Evolutionary conservation across 2,888 invertebrate species (phyloP), one percentile per base, ranked within the genome.

Genomic region (Eristalinus aeneus): DNA sequence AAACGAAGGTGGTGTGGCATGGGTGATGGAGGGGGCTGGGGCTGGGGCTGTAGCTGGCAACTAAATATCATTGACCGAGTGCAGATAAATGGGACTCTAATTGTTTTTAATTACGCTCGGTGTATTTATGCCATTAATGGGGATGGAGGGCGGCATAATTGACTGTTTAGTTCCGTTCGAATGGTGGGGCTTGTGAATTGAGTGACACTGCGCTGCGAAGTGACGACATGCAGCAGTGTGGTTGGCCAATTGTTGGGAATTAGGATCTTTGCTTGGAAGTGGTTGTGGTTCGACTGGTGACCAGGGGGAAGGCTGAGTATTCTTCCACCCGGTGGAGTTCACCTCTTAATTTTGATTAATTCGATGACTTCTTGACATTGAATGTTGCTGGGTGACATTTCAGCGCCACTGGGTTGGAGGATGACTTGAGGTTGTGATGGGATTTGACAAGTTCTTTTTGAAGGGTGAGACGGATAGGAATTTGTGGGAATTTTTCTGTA

Each of bases 11-110:
- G 69, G 69, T 27, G 54, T n/a, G 46, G 6, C 11, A 6, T 46
- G 46, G 46, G 46, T n/a, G 39, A 39, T n/a, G n/a, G 8, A 2
- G 23, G 20, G 0, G 16, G 20, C 20, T 22, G 54, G 31, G 39
- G 56, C 3, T 36, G 22, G 46, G 36, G 27, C 5, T 3, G 23
- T 1, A 3, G 36, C 39, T 54, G 27, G 60, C 36, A 58, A 74
- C 68, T 63, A 64, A 73, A 74, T 80, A 80, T 80, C 80, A 80
- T 69, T 80, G 80, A 80, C 80, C 80, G 80, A 80, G 80, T 80
- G 64, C 46, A 80, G 68, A 80, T 80, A 74, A 74, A 80, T 80
- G 80, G 80, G 63, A 74, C 74, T 80, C 73, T 80, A 80, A 80
- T 80, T 80, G 80, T 80, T 80, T 80, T 80, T 80, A 80, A 80